These are phyloP conservation scores for Periphyllus acericola DNA, from an alignment of 2,888 invertebrate genomes.

Conservation along the genomic window DNA sequence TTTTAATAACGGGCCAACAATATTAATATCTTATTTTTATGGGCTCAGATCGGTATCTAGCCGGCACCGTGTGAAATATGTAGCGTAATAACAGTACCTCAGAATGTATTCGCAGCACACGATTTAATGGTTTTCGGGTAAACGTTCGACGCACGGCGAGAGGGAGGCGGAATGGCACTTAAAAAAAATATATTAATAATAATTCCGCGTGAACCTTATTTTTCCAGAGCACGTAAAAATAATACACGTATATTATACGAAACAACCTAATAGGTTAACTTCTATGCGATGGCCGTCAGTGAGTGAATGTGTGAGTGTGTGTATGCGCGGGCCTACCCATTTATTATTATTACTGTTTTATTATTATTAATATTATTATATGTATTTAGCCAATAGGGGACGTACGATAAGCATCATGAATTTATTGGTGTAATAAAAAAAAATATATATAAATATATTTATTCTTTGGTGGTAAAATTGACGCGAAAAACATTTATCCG, in stretches of 20 bases:
- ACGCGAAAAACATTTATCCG: slow-evolving; percentile 46
- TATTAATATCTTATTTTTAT: slow-evolving; percentile 60
- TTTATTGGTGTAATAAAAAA: slow-evolving; percentile 53
- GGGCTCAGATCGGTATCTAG: slow-evolving; percentile 57
- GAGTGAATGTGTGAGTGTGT: not conserved
- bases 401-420: slow-evolving; percentile 33
- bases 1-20: slow-evolving; percentile 56
- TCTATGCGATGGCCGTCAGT: slow-evolving; percentile 40
- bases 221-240: slow-evolving; percentile 57
- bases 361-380: slow-evolving; percentile 38
- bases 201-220: slow-evolving; percentile 58
- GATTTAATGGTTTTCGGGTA: slow-evolving; percentile 62
- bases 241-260: slow-evolving; percentile 51
- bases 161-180: slow-evolving; percentile 52
- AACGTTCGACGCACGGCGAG: slow-evolving; percentile 48
- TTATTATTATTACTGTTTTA: slow-evolving; percentile 56
- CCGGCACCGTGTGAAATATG: slow-evolving; percentile 51
- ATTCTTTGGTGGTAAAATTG: slow-evolving; percentile 21
- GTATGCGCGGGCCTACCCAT: not conserved
- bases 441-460: slow-evolving; percentile 19
- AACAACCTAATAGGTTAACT: slow-evolving; percentile 50
- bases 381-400: slow-evolving; percentile 16
- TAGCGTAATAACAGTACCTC: slow-evolving; percentile 57
- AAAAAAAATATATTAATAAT: slow-evolving; percentile 60
- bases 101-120: slow-evolving; percentile 54